Percentiles rank a stretch among this genome's conserved stretches.
phyloP scores from a whole-genome alignment of 2,113 vertebrate genomes.

The Coturnix japonica region DNA sequence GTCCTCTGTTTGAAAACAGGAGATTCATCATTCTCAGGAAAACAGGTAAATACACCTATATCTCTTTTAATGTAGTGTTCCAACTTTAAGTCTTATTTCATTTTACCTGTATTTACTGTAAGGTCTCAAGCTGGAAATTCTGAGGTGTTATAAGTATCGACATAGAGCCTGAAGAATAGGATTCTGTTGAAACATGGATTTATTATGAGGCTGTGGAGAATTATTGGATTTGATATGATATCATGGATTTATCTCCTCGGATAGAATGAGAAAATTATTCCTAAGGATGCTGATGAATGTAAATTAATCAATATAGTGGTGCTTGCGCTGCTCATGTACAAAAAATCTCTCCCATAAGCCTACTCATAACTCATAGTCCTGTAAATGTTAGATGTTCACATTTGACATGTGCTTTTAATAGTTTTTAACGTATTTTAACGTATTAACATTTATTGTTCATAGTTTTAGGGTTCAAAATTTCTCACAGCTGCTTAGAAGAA shows the following conservation, averaged over 20 bases:
- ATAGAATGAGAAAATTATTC: constrained; percentile 44
- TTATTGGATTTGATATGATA: constrained; percentile 4
- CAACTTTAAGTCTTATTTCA: not conserved
- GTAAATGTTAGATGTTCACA: not conserved
- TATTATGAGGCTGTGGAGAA: not conserved
- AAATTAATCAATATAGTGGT: not conserved
- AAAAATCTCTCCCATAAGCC: not conserved
- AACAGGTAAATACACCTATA: not conserved
- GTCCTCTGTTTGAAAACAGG: not conserved
- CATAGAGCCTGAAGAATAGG: not conserved
- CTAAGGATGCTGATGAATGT: constrained; percentile 13
- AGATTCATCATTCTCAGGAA: not conserved
- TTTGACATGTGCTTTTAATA: not conserved
- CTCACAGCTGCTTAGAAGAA: not conserved
- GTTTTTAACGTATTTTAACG: too few species aligned
- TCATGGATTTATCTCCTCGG: not conserved
- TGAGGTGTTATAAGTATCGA: not conserved
- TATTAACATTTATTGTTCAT: not conserved
- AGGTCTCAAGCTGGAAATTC: not conserved
- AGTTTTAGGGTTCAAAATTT: not conserved
- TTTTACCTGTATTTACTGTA: not conserved
- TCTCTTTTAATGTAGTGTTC: not conserved
- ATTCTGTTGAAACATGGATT: not conserved
- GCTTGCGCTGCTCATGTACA: not conserved
- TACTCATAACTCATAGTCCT: not conserved